Percentiles rank a stretch among this genome's conserved stretches.
phyloP scores from a whole-genome alignment of 1,140 invertebrate species.

The Aporrectodea caliginosa region DNA sequence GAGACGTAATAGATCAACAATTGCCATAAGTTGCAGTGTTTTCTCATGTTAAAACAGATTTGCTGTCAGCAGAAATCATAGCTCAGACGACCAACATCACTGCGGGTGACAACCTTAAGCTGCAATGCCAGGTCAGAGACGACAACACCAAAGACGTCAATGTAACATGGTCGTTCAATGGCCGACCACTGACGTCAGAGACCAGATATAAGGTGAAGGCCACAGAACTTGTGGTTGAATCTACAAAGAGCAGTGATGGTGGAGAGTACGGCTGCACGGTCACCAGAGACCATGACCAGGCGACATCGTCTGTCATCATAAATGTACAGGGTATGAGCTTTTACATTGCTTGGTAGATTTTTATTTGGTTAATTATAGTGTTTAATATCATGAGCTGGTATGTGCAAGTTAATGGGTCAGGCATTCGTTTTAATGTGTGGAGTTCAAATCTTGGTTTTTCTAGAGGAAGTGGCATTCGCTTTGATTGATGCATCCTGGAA shows the following conservation, averaged over 20 bases:
- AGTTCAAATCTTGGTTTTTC: too few relatives aligned
- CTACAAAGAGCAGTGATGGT: neutral
- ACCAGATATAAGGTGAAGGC: neutral
- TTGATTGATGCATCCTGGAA: too few relatives aligned
- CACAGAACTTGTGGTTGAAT: constrained; percentile 18
- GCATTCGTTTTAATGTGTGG: too few relatives aligned
- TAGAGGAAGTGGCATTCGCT: too few relatives aligned
- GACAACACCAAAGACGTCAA: neutral
- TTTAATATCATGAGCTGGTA: too few relatives aligned
- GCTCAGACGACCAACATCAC: neutral
- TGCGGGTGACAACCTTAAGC: neutral
- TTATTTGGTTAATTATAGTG: too few relatives aligned
- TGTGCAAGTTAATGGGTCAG: too few relatives aligned
- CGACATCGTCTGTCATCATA: neutral
- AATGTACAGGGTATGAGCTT: neutral
- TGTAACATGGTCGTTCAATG: neutral
- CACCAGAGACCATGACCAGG: neutral
- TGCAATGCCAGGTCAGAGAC: neutral
- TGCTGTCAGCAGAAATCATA: neutral
- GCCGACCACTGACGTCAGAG: neutral
- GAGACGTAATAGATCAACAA: too few relatives aligned
- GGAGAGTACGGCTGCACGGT: constrained; percentile 18
- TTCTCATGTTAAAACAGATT: too few relatives aligned
- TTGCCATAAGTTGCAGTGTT: too few relatives aligned
- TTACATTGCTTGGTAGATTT: too few relatives aligned